These are phyloP conservation scores for Drosophila paulistorum DNA, from an alignment of 1,140 invertebrate genomes.

Conservation along the genomic window DNA sequence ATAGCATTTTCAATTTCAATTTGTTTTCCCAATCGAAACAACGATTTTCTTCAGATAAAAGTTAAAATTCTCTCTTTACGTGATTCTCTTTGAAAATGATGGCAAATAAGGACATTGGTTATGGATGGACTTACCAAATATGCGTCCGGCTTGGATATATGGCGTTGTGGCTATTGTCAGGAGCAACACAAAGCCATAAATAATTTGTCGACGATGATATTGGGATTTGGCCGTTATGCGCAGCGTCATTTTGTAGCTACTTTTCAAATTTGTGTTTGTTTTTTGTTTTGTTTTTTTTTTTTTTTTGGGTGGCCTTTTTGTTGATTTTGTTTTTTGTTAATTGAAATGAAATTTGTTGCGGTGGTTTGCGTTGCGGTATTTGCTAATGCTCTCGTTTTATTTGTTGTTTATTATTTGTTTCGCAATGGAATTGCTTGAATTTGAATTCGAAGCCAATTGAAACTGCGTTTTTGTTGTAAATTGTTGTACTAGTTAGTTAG, in stretches of 20 bases:
- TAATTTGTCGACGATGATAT: conserved; percentile 79
- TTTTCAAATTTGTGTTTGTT: conserved; percentile 22
- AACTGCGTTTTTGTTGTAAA: conserved; percentile 39
- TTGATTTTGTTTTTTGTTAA: conserved; percentile 18
- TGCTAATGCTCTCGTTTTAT: conserved; percentile 23
- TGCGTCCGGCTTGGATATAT: conserved; percentile 63
- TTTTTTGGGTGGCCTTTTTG: conserved; percentile 28
- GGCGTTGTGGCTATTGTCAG: conserved; percentile 59
- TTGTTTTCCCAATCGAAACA: too few species aligned
- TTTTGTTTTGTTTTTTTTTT: conserved; percentile 26
- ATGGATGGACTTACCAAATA: conserved; percentile 71
- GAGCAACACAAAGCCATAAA: conserved; percentile 69
- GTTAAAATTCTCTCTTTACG: background rate
- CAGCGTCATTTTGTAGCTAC: conserved; percentile 73
- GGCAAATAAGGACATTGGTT: background rate
- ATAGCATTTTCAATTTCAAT: too few species aligned
- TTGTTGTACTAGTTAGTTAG: conserved; percentile 16
- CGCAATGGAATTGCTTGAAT: conserved; percentile 11
- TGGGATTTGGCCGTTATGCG: conserved; percentile 76
- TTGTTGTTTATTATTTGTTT: conserved; percentile 31
- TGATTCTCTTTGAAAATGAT: background rate
- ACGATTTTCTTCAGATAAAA: too few species aligned
- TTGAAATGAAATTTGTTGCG: conserved; percentile 70
- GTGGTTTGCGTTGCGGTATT: conserved; percentile 71
- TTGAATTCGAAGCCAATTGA: conserved; percentile 47